These are phyloP conservation scores for Vimba vimba DNA, from an alignment of 2,113 vertebrate species.

Conservation along the genomic window DNA sequence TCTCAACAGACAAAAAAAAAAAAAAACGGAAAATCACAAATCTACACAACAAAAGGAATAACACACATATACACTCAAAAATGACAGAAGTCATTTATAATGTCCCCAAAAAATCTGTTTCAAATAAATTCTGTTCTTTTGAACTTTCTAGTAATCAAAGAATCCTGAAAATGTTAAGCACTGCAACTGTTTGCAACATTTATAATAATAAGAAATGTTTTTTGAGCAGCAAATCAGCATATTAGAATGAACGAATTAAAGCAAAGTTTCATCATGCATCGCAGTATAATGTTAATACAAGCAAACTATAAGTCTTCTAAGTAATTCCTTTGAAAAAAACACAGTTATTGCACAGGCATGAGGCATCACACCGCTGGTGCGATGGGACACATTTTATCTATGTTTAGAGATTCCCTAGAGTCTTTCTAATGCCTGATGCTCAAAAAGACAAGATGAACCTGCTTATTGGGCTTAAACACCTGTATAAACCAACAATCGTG, in stretches of 20 bases:
- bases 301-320: not conserved
- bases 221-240: not conserved
- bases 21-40: too few species aligned
- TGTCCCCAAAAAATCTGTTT: too few species aligned
- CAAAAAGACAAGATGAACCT: not conserved
- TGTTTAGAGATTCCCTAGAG: not conserved
- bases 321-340: not conserved
- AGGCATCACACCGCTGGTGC: not conserved
- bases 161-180: not conserved
- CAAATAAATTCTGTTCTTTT: too few species aligned
- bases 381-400: not conserved
- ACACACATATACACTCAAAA: too few species aligned
- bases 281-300: not conserved
- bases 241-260: not conserved
- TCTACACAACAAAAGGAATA: too few species aligned
- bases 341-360: not conserved
- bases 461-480: slow-evolving; percentile 21
- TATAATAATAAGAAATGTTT: not conserved
- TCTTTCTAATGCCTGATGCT: not conserved
- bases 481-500: not conserved
- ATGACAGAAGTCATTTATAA: too few species aligned
- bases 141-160: too few species aligned
- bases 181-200: not conserved
- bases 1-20: too few species aligned
- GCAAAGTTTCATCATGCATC: not conserved